Conservation (phyloP, 2,888 invertebrate genomes). For the Pediacus dermestoides region DNA sequence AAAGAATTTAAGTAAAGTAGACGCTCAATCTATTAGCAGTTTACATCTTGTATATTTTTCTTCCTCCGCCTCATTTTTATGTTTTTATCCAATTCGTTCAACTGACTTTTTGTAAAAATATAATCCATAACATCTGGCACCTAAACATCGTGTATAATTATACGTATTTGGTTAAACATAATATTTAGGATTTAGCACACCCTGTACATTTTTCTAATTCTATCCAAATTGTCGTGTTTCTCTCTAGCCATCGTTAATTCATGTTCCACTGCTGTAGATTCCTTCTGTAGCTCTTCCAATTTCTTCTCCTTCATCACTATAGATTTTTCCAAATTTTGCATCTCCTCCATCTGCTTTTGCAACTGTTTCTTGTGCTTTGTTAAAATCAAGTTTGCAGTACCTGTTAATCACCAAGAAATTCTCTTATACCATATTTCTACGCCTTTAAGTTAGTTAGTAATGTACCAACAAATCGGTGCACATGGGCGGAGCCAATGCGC, state of each 20-base stretch:
- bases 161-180: background rate
- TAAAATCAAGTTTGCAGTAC: slow-evolving; percentile 54
- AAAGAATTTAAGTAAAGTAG: slow-evolving; percentile 1
- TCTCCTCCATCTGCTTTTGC: slow-evolving; percentile 52
- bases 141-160: slow-evolving; percentile 13
- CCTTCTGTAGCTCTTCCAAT: slow-evolving; percentile 49
- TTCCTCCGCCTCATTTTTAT: slow-evolving; percentile 36
- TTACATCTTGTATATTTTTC: slow-evolving; percentile 34
- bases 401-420: slow-evolving; percentile 49
- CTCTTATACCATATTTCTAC: too few species aligned
- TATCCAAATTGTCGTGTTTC: slow-evolving; percentile 37
- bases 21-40: background rate
- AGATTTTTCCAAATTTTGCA: slow-evolving; percentile 48
- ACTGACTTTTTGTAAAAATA: slow-evolving; percentile 53
- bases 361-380: slow-evolving; percentile 57
- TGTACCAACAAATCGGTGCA: too few species aligned
- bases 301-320: slow-evolving; percentile 49
- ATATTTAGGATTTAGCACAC: slow-evolving; percentile 37
- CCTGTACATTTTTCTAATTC: slow-evolving; percentile 46
- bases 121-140: slow-evolving; percentile 60
- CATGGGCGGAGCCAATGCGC: too few species aligned
- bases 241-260: slow-evolving; percentile 49
- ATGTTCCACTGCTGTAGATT: slow-evolving; percentile 44
- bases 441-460: too few species aligned
- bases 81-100: slow-evolving; percentile 28